These are phyloP conservation scores for Eulemur rufifrons DNA, from an alignment of 2,113 vertebrate genomes.

Conservation along the genomic window DNA sequence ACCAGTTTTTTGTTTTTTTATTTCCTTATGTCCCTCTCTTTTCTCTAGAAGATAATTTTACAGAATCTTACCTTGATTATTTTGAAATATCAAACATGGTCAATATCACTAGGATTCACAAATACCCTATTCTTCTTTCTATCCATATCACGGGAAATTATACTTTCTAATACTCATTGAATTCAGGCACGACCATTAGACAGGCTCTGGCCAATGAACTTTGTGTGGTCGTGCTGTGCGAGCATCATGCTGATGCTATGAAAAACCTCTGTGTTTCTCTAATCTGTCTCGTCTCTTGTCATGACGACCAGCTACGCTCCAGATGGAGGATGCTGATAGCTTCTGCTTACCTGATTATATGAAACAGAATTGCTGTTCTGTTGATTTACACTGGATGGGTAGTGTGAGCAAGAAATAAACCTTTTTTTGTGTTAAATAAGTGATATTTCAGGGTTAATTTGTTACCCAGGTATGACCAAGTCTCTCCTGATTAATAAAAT, in stretches of 20 bases:
- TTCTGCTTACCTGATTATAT: not conserved
- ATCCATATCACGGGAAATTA: not conserved
- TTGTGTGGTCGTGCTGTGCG: not conserved
- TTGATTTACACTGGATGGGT: not conserved
- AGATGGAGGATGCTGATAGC: not conserved
- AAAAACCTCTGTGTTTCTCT: not conserved
- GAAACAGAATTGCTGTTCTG: not conserved
- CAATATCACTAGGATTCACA: not conserved
- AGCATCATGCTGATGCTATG: not conserved
- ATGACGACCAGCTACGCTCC: not conserved
- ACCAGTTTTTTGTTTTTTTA: not conserved
- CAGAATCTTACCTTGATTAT: not conserved
- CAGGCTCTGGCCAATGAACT: not conserved
- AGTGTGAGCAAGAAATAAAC: not conserved
- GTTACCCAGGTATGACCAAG: not conserved
- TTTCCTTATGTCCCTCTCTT: not conserved
- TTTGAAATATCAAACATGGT: not conserved
- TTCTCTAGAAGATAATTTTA: not conserved
- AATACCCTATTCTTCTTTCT: not conserved
- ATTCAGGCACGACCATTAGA: too few relatives aligned
- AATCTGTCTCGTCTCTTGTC: not conserved
- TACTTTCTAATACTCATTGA: not conserved
- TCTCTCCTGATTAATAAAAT: not conserved
- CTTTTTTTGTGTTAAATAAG: not conserved
- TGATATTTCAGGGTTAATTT: not conserved